A percentile compares a stretch with the other conserved stretches of the same genome.
Evolutionary conservation across 1,140 invertebrate genomes (phyloP).

Genomic region (Condylostylus longicornis): DNA sequence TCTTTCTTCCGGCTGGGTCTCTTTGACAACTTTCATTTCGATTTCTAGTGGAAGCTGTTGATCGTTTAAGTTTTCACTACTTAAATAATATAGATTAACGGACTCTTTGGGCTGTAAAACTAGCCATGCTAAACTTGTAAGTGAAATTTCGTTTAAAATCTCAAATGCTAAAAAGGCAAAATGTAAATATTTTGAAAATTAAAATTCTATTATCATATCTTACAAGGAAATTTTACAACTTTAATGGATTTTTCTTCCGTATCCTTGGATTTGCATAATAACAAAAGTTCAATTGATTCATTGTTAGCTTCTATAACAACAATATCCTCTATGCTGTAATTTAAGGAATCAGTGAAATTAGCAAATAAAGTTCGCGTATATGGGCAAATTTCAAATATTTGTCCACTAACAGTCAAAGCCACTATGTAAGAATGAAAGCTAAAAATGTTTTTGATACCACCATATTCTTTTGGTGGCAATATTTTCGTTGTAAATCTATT

Average conservation of each 20-base stretch:
- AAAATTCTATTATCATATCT: not conserved
- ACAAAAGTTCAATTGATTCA: slow-evolving; percentile 20
- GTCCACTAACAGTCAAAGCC: slow-evolving; percentile 20
- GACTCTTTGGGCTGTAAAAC: slow-evolving; percentile 25
- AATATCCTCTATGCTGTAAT: slow-evolving; percentile 21
- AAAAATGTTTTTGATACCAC: slow-evolving; percentile 18
- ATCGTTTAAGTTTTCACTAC: slow-evolving; percentile 9
- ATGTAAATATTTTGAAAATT: not conserved
- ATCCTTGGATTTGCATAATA: slow-evolving; percentile 16
- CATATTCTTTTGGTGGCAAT: slow-evolving; percentile 11
- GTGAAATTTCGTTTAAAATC: slow-evolving; percentile 25
- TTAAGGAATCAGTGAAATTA: not conserved
- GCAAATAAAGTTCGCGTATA: slow-evolving; percentile 12
- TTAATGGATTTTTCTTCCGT: slow-evolving; percentile 16
- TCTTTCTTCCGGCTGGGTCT: slow-evolving; percentile 28
- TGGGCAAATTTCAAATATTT: slow-evolving; percentile 24
- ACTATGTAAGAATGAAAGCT: slow-evolving; percentile 10
- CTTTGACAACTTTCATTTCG: slow-evolving; percentile 27
- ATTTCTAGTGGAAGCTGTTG: slow-evolving; percentile 14
- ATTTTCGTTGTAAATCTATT: slow-evolving; percentile 15
- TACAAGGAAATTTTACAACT: slow-evolving; percentile 28
- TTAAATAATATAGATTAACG: slow-evolving; percentile 27
- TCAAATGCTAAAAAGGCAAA: slow-evolving; percentile 13
- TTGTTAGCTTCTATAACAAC: slow-evolving; percentile 23
- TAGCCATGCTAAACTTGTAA: slow-evolving; percentile 20